Base-by-base conservation (phyloP, 2,113 vertebrate species). In the Struthidea cinerea region DNA sequence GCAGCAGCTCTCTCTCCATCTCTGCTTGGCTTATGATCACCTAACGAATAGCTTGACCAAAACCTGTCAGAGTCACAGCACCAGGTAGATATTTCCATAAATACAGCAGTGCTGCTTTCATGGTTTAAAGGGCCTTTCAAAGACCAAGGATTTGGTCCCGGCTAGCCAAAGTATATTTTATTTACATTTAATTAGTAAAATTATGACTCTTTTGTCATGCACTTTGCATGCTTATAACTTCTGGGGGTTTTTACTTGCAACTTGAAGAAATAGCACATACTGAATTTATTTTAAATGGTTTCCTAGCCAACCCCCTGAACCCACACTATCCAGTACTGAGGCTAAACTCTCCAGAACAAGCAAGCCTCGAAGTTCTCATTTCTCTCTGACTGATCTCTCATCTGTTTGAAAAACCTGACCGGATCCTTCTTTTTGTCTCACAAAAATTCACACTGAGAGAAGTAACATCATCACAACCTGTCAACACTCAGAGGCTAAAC, bases 401-500 rank as follows among this genome's bases (percentile, higher is more conserved):
- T 95, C 84, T 92, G 88, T 89, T 93, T 79, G 55, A 90, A 94
- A 96, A 95, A 86, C 60, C 80, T 87, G 80, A 89, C 83, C 69
- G 69, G 73, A 87, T 78, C 90, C 53, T 84, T 84, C 71, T 86
- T 96, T 94, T 81, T 3, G 41, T 94, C 83, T 90, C 88, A 74
- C 88, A 95, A 87, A 95, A 92, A 89, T 71, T 93, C 95, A 92
- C 47, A 15, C 92, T 80, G 67, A 92, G 80, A 92, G 84, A 92
- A 90, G 86, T n/a, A 92, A 86, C 69, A 87, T 88, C 87, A 69
- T 83, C 88, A 55, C 96, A 89, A 86, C 90, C 86, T 97, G 94
- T 92, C 96, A 95, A 93, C 93, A 91, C 88, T 93, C 71, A 60
- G 41, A 94, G 76, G 86, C 96, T 87, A 95, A 90, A 95, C 92